Percentiles rank a stretch among this genome's conserved stretches.
Evolutionary conservation across 2,113 vertebrate genomes (phyloP).

Genomic region (Poicephalus meyeri): DNA sequence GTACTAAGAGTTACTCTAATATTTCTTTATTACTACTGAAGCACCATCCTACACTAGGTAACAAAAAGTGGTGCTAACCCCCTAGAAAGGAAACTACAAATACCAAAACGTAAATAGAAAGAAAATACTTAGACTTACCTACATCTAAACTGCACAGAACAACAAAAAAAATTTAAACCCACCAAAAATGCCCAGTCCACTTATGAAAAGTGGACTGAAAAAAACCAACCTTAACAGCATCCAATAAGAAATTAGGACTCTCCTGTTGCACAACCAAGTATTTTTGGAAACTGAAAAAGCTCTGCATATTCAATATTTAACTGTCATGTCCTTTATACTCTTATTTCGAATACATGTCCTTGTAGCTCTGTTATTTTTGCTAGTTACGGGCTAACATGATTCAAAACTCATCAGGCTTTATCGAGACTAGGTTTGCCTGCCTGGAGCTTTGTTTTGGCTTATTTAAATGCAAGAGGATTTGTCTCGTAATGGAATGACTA

Average conservation of each 20-base stretch:
- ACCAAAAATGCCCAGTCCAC: not conserved
- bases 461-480: not conserved
- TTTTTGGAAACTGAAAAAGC: not conserved
- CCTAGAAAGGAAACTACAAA: not conserved
- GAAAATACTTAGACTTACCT: not conserved
- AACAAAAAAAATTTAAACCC: not conserved
- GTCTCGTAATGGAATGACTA: not conserved
- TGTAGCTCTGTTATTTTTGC: not conserved
- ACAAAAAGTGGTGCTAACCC: not conserved
- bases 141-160: not conserved
- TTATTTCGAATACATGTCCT: not conserved
- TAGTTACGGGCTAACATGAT: not conserved
- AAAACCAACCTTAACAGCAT: not conserved
- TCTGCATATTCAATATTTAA: not conserved
- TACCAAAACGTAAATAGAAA: not conserved
- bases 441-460: not conserved
- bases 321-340: not conserved
- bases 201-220: not conserved
- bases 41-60: not conserved
- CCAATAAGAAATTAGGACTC: not conserved
- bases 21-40: not conserved
- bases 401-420: not conserved
- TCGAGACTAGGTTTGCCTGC: accelerated
- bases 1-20: not conserved
- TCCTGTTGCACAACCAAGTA: not conserved